Percentiles rank a stretch among this genome's conserved stretches.
These are phyloP conservation scores for Etheostoma cragini DNA, from an alignment of 2,113 vertebrate species.

Conservation along the genomic window DNA sequence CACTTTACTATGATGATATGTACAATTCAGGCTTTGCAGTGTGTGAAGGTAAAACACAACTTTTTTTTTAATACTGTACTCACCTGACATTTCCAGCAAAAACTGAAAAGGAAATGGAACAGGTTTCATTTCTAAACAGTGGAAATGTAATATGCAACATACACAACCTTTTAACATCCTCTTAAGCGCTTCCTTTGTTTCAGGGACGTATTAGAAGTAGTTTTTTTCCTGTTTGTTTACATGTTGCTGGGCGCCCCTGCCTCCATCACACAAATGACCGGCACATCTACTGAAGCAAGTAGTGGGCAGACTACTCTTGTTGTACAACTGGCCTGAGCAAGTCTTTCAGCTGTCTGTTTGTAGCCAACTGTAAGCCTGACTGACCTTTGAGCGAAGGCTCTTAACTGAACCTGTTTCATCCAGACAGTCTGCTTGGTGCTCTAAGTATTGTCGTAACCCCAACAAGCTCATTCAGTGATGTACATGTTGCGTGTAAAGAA, in stretches of 20 bases:
- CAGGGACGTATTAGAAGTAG: too few species aligned
- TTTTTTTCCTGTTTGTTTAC: too few species aligned
- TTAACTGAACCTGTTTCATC: neutral
- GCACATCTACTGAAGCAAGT: too few species aligned
- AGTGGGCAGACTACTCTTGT: neutral
- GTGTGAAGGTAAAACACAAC: neutral
- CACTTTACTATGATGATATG: neutral
- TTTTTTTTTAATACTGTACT: neutral
- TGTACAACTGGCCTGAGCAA: neutral
- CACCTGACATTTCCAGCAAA: conserved; percentile 10
- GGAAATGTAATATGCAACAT: too few species aligned
- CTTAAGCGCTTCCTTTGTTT: too few species aligned
- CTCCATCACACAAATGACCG: too few species aligned
- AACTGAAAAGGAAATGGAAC: too few species aligned
- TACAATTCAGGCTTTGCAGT: neutral
- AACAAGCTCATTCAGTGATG: neutral
- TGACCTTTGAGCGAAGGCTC: conserved; percentile 1
- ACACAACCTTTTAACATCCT: too few species aligned
- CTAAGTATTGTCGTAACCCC: neutral
- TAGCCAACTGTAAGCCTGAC: neutral
- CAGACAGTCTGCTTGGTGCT: neutral
- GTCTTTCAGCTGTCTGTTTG: neutral
- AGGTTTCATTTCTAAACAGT: too few species aligned
- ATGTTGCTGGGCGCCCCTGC: too few species aligned
- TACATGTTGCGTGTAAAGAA: neutral